Base-by-base conservation (phyloP, 2,888 invertebrate genomes). In the Anodontia alba region DNA sequence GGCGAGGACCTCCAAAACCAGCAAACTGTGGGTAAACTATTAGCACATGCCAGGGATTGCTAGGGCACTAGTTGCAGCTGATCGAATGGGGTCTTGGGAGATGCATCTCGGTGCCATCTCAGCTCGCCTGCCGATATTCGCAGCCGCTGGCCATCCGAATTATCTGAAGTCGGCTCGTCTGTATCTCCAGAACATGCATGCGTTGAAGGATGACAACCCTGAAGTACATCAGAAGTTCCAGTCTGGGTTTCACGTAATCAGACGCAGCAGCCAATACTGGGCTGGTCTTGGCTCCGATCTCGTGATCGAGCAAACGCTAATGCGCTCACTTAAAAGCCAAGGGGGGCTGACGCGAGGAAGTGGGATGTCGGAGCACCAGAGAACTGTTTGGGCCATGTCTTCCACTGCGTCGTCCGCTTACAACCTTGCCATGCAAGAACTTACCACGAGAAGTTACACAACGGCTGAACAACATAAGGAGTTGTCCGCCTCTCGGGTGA, bases 111-210 rank as follows among this genome's bases (percentile, higher is more conserved):
- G 76, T 49, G 23, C 78, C 15, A 12, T 86, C 15, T 42, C 38
- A 49, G 36, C 80, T 5, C 87, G 87, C 86, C 49, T 81, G 20
- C 78, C 78, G 49, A 78, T 70, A 33, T 81, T 88, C 62, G 87
- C 86, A 23, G 83, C 88, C 12, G 8, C 87, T 12, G 88, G 87
- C 1, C 87, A 88, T 71, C 81, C 81, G 49, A 54, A 84, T 2
- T 89, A 88, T 51, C 36, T 72, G 2, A 85, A 76, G 43, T 83
- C 83, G 7, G 78, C 71, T 23, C 73, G 86, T 66, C 26, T 81
- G 1, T 87, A 87, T 54, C 68, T 87, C 2, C 76, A 71, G 54
- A 23, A 49, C 7, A 84, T 87, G 86, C 12, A 8, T 8, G 7
- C 5, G 12, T 12, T 38, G 5, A 5, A 5, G 7, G 12, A 5